A percentile compares a stretch with the other conserved stretches of the same genome.
phyloP scores from a whole-genome alignment of 2,797 vertebrate species.

The Enteromius unitaeniatus region DNA sequence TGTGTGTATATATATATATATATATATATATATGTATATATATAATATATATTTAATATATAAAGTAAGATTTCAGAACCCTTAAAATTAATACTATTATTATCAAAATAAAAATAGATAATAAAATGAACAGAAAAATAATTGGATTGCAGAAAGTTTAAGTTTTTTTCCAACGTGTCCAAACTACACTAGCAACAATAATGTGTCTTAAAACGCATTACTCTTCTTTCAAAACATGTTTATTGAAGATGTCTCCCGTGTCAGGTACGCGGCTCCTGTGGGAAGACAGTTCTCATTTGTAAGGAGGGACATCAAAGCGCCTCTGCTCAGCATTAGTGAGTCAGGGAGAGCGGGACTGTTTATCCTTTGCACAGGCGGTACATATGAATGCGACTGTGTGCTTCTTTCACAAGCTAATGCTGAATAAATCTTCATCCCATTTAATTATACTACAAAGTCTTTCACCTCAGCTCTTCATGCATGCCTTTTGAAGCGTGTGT shows the following conservation, averaged over 20 bases:
- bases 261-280: slow-evolving; percentile 42
- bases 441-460: slow-evolving; percentile 63
- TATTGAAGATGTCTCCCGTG: slow-evolving; percentile 17
- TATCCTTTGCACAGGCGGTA: slow-evolving; percentile 41
- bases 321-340: slow-evolving; percentile 25
- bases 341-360: slow-evolving; percentile 45
- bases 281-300: slow-evolving; percentile 47
- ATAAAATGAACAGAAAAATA: not conserved
- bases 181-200: not conserved
- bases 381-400: slow-evolving; percentile 16
- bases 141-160: not conserved
- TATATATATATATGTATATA: no score
- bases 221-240: slow-evolving; percentile 21
- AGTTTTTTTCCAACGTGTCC: not conserved
- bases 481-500: slow-evolving; percentile 46
- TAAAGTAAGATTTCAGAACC: not conserved
- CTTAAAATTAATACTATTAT: not conserved
- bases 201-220: not conserved
- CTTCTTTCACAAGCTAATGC: slow-evolving; percentile 53
- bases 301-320: slow-evolving; percentile 50
- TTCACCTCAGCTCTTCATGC: slow-evolving; percentile 49
- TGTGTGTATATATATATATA: no score
- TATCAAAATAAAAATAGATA: not conserved
- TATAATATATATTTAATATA: no score
- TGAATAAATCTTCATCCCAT: slow-evolving; percentile 60